phyloP scores from a whole-genome alignment of 2,888 invertebrate genomes.

The Cremastobaeus sp. region DNA sequence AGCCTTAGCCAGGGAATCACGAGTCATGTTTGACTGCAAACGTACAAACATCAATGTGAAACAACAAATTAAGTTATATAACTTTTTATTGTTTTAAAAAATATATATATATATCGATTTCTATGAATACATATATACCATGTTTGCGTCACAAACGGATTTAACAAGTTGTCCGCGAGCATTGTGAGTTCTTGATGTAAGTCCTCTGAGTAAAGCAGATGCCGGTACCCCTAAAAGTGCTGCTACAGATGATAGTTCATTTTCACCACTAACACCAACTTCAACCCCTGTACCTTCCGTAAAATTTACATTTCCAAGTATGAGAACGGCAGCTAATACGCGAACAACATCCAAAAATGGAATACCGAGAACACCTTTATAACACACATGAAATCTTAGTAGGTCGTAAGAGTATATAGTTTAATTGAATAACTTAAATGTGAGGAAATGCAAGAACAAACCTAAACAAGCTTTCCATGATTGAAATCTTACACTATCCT shows the following conservation, averaged over 20 bases:
- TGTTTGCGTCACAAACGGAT: slow-evolving; percentile 89
- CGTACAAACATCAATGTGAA: too few species aligned
- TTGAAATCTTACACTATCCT: slow-evolving; percentile 88
- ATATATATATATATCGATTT: slow-evolving; percentile 3
- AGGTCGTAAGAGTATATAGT: neutral
- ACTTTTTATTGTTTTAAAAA: neutral
- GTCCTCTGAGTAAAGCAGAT: slow-evolving; percentile 87
- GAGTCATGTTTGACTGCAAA: slow-evolving; percentile 88
- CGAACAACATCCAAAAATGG: slow-evolving; percentile 96
- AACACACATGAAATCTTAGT: neutral
- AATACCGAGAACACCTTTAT: slow-evolving; percentile 88
- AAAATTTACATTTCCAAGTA: slow-evolving; percentile 95
- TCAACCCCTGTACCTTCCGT: slow-evolving; percentile 87
- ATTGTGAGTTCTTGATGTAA: slow-evolving; percentile 89
- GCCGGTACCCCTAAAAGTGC: slow-evolving; percentile 89
- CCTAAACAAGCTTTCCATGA: slow-evolving; percentile 94
- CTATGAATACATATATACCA: slow-evolving; percentile 79
- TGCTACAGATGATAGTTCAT: slow-evolving; percentile 91
- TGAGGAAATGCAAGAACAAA: too few species aligned
- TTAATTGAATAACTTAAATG: neutral
- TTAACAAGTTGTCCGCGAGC: slow-evolving; percentile 88
- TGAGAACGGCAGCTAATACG: slow-evolving; percentile 92
- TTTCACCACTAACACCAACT: slow-evolving; percentile 88
- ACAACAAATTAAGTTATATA: too few species aligned
- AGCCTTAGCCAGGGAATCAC: slow-evolving; percentile 93